Percentiles rank a stretch among this genome's conserved stretches.
phyloP scores from a whole-genome alignment of 2,888 invertebrate species.

The Mimachlamys varia region DNA sequence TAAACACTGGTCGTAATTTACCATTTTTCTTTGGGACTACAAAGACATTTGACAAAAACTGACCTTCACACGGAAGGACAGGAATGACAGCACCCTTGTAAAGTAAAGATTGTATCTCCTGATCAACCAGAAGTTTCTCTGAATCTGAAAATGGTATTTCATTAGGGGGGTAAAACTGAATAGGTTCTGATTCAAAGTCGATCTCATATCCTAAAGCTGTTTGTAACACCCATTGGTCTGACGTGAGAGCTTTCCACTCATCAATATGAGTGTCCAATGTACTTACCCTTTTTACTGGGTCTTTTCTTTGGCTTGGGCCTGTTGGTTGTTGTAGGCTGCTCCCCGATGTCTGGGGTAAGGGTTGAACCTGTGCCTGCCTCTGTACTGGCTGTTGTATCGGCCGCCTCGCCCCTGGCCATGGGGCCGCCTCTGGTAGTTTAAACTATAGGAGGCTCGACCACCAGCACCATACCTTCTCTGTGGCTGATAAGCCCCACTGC shows the following conservation, averaged over 20 bases:
- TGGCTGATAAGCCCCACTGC: no score
- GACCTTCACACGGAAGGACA: neutral
- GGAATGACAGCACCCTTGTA: constrained; percentile 37
- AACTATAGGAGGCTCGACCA: neutral
- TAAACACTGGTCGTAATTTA: constrained; percentile 41
- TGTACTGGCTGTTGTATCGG: neutral
- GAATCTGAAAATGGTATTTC: constrained; percentile 37
- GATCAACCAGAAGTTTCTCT: neutral
- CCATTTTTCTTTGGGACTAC: constrained; percentile 46
- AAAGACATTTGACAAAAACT: no score
- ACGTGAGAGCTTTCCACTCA: constrained; percentile 41
- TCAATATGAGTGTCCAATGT: neutral
- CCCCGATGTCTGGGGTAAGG: neutral
- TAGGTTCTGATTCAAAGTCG: constrained; percentile 41
- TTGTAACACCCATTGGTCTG: constrained; percentile 44
- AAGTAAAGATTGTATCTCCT: constrained; percentile 34
- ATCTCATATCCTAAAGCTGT: constrained; percentile 42
- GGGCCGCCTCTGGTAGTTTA: neutral
- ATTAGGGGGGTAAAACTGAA: constrained; percentile 25
- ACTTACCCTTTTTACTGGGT: neutral
- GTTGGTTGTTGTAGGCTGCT: neutral
- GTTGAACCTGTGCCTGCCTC: neutral
- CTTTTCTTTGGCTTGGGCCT: no score
- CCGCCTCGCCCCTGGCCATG: neutral
- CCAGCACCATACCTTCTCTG: no score